Conservation (phyloP, 2,113 vertebrate species). For the Thinocorus orbignyianus region DNA sequence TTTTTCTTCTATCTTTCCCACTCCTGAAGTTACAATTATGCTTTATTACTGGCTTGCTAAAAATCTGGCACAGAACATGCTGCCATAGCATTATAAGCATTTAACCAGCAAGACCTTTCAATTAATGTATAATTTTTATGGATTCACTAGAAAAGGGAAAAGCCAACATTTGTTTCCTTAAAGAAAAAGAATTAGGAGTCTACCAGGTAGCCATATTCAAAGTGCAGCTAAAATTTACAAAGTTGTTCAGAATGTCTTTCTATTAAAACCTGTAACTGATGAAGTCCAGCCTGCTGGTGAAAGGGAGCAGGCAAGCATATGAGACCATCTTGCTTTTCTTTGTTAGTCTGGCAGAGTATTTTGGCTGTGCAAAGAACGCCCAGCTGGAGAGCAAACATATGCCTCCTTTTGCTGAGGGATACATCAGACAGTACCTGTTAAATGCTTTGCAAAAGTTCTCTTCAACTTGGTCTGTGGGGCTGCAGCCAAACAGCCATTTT, state of each 20-base stretch:
- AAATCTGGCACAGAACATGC: neutral
- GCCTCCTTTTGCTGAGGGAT: neutral
- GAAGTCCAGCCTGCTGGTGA: neutral
- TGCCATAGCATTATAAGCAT: neutral
- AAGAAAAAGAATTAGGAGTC: neutral
- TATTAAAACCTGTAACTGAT: neutral
- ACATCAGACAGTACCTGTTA: neutral
- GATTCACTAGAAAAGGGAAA: neutral
- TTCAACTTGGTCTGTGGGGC: neutral
- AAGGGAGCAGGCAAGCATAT: neutral
- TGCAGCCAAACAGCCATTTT: neutral
- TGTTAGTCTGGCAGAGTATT: neutral
- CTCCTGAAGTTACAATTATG: neutral
- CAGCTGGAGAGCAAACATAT: rapidly evolving
- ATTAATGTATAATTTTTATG: neutral
- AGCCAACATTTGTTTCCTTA: neutral
- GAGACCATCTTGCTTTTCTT: neutral
- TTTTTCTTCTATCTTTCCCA: neutral
- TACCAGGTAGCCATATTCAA: neutral
- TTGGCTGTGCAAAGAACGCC: neutral
- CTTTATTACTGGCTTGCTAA: neutral
- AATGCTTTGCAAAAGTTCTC: neutral
- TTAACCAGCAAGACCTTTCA: neutral
- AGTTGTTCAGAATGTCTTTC: neutral
- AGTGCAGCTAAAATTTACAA: neutral